Evolutionary conservation across 2,888 invertebrate species (phyloP), one percentile per base, ranked within the genome.

Genomic region (Syrista parreyssii): DNA sequence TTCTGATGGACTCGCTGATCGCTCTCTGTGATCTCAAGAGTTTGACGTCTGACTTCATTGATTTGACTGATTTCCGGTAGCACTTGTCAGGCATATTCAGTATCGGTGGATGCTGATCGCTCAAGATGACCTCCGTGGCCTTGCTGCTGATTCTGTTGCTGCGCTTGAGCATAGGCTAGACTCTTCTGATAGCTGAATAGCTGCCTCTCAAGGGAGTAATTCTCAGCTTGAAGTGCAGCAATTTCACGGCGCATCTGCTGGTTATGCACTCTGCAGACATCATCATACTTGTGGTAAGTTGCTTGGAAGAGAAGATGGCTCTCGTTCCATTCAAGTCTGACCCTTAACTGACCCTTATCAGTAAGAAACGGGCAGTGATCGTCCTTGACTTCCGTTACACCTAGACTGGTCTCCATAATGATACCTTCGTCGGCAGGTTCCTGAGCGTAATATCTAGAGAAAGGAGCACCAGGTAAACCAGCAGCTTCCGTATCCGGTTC

Each of bases 221-320:
- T 97, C 91, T 97, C 97, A n/a, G 96, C 95, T 90, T 96, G 96
- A 75, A 97, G 93, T 15, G 95, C 95, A 82, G 94, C 93, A 82
- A 97, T 96, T 91, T 97, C 97, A 74, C 96, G 94, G 88, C 95
- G 95, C 96, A 97, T 97, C 90, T 97, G 97, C 89, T 96, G 95
- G 90, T 95, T 96, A 91, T 97, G 96, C 81, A 96, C 92, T 83
- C 96, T 93, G 86, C 95, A 95, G 73, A 96, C 95, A 91, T 97
- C 96, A 90, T 97, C 97, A 90, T 96, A 96, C 88, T 95, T 95
- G 92, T 96, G 96, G 91, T 97, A 97, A 80, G 95, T 95, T 80
- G 96, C 95, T 91, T 96, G 95, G 91, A 96, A 96, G 79, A 97
- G 94, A 78, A 96, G 92, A 88, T 96, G 95, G 76, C 96, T 95